Conservation (phyloP, 2,888 invertebrate genomes). For the Eudasyphora cyanicolor region DNA sequence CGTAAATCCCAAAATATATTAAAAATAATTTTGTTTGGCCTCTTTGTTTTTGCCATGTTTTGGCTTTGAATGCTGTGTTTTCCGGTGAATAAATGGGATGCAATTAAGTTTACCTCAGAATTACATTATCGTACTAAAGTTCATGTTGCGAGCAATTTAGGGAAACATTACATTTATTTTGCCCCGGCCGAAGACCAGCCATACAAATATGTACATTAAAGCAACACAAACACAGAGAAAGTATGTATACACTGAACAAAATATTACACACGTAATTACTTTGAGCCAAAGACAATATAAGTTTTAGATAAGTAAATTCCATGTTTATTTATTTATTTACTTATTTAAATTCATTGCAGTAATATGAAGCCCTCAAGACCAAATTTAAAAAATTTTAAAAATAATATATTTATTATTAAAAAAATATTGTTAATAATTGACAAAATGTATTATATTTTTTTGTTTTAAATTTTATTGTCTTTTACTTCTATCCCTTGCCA, state of each 20-base stretch:
- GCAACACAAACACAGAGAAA: not conserved
- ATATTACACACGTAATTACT: too few species aligned
- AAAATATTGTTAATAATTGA: too few species aligned
- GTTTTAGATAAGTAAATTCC: too few species aligned
- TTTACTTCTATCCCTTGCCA: too few species aligned
- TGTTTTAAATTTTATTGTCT: too few species aligned
- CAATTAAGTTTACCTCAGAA: conserved; percentile 18
- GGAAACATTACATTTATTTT: not conserved
- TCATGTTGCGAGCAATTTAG: not conserved
- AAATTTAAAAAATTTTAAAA: too few species aligned
- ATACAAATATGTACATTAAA: not conserved
- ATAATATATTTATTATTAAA: too few species aligned
- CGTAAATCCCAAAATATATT: not conserved
- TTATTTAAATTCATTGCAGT: too few species aligned
- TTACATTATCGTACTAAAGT: conserved; percentile 16
- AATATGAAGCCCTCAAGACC: too few species aligned
- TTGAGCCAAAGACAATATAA: not conserved
- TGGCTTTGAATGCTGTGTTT: not conserved
- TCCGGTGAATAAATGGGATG: not conserved
- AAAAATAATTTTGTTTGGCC: not conserved
- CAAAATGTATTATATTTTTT: too few species aligned
- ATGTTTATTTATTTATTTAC: too few species aligned
- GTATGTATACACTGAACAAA: too few species aligned
- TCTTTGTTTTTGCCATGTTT: not conserved
- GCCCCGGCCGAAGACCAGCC: not conserved